Evolutionary conservation across 1,140 invertebrate genomes (phyloP).

Genomic region (Halictus rubicundus): DNA sequence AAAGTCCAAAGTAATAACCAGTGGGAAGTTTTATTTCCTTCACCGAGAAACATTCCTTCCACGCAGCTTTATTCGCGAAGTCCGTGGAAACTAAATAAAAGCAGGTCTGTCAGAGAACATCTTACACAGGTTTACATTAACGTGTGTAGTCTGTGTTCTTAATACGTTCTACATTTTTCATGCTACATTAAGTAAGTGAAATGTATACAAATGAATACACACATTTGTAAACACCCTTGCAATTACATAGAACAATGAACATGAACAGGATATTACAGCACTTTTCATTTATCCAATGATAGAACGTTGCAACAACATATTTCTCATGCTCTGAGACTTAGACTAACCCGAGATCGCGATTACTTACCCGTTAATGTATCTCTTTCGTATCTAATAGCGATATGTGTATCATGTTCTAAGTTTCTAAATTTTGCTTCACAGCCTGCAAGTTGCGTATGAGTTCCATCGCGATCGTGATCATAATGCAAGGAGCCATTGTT

Average conservation of each 20-base stretch:
- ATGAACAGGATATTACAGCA: background rate
- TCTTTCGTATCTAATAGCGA: constrained; percentile 95
- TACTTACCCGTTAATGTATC: constrained; percentile 90
- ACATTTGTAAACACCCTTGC: no score
- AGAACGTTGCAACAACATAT: background rate
- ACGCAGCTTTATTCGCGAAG: constrained; percentile 94
- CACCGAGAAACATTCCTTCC: constrained; percentile 96
- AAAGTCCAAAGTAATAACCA: constrained; percentile 96
- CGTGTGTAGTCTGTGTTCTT: background rate
- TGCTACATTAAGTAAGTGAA: constrained; percentile 1
- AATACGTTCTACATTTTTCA: background rate
- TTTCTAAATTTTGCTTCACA: constrained; percentile 97
- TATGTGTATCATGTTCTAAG: constrained; percentile 93
- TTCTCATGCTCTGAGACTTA: background rate
- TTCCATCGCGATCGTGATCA: constrained; percentile 99
- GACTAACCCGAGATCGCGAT: background rate
- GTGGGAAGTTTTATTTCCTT: constrained; percentile 95
- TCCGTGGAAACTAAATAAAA: constrained; percentile 90
- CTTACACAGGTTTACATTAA: background rate
- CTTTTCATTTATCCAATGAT: background rate
- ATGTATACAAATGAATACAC: no score
- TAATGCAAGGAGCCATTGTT: constrained; percentile 98
- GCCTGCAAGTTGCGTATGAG: constrained; percentile 96
- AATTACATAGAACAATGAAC: background rate
- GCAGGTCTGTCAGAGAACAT: constrained; percentile 11